These are phyloP conservation scores for Scaptomyza reducta DNA, from an alignment of 2,888 invertebrate genomes.

Conservation along the genomic window DNA sequence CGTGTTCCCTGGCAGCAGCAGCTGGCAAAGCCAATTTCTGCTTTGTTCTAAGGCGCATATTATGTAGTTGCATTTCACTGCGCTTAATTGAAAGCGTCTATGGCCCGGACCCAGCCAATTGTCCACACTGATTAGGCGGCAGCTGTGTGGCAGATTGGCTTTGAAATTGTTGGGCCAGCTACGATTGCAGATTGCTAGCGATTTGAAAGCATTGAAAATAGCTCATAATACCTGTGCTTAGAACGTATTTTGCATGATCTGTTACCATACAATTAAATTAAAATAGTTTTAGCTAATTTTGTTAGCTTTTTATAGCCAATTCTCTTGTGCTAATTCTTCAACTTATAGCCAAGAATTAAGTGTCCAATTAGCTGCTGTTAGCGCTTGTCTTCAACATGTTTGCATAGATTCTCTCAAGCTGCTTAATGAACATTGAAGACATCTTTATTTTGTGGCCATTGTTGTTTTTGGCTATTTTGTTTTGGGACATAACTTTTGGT, in stretches of 20 bases:
- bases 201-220: conserved; percentile 8
- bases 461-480: neutral
- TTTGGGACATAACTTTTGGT: conserved; percentile 16
- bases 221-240: neutral
- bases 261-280: neutral
- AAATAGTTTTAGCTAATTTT: neutral
- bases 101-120: conserved; percentile 28
- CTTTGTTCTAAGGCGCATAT: conserved; percentile 61
- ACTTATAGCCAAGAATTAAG: neutral
- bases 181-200: conserved; percentile 3
- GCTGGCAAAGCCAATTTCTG: conserved; percentile 38
- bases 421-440: conserved; percentile 38
- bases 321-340: neutral
- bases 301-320: neutral
- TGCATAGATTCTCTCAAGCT: conserved; percentile 4
- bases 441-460: conserved; percentile 4
- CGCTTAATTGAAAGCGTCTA: conserved; percentile 62
- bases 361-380: neutral
- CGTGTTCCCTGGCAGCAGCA: conserved; percentile 32
- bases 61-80: conserved; percentile 44
- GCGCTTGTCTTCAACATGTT: neutral
- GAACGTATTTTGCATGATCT: conserved; percentile 3
- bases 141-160: conserved; percentile 35
- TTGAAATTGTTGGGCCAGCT: conserved; percentile 13
- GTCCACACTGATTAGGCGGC: conserved; percentile 42